Evolutionary conservation across 2,888 invertebrate genomes (phyloP), one percentile per base, ranked within the genome.

Genomic region (Stenodema calcarata): DNA sequence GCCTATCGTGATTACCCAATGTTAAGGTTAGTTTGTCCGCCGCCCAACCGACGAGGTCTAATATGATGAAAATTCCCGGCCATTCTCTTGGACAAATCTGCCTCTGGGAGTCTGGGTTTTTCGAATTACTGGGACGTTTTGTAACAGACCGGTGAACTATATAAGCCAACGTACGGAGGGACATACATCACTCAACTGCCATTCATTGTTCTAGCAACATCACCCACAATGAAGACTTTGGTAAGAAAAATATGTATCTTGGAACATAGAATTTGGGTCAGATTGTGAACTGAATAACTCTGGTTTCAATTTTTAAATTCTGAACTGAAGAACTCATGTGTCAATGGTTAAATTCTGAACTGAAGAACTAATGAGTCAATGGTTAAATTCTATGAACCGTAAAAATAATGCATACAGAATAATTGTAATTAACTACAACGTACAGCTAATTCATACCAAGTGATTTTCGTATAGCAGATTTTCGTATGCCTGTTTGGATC

Each of bases 11-110:
- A 47, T 80, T 80, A 50, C 80, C 80, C 80, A 80, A 80, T 80
- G 80, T 80, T 44, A 80, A 80, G 80, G 80, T 80, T 50, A 44
- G 47, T 41, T 44, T 42, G 44, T 78, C 42, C 44, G 78, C 42
- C 30, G 50, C n/a, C 50, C 54, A 30, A 27, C 54, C 47, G 80
- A 47, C 30, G 54, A 28, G 28, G 30, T 28, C 80, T 54, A 80
- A 80, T 80, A 80, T 80, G 80, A 78, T 50, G 54, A 73, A 73
- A 73, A 73, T 73, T 11, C 12, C 73, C 1, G 73, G 16, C 18
- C 73, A 16, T 30, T 41, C 35, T 73, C 73, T 35, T 41, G 30
- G 14, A 16, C 73, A 73, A 16, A 41, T 35, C 18, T 27, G 18
- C 12, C n/a, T 28, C 50, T 50, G 23, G 54, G 30, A n/a, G n/a